These are phyloP conservation scores for Azorinus chamasolen DNA, from an alignment of 2,888 invertebrate species.

Conservation along the genomic window DNA sequence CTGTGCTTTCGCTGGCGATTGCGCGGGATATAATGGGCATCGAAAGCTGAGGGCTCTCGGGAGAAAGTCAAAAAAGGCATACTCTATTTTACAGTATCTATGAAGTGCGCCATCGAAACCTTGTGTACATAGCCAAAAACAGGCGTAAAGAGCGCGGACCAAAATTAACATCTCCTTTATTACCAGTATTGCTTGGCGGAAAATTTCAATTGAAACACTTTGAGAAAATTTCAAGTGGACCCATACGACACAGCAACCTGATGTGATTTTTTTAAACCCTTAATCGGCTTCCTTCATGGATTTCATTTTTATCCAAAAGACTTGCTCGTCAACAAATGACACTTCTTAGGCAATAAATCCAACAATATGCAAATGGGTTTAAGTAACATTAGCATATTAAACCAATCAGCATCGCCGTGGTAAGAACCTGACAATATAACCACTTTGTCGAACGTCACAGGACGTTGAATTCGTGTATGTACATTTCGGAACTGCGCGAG, in stretches of 20 bases:
- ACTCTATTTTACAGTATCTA: no score
- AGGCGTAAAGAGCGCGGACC: background rate
- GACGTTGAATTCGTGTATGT: conserved; percentile 26
- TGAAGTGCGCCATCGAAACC: no score
- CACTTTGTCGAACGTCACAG: conserved; percentile 45
- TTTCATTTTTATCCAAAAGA: conserved; percentile 58
- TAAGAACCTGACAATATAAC: conserved; percentile 52
- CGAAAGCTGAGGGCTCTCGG: no score
- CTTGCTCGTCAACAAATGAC: conserved; percentile 54
- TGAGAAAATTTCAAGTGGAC: conserved; percentile 53
- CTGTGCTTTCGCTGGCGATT: no score
- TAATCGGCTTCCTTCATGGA: conserved; percentile 48
- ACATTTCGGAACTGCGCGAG: conserved; percentile 35
- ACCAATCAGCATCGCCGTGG: conserved; percentile 55
- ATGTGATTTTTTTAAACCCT: background rate
- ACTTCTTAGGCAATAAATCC: conserved; percentile 67
- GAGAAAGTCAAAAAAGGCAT: no score
- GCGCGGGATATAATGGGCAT: no score
- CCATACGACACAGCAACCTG: conserved; percentile 32
- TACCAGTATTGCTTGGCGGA: conserved; percentile 20
- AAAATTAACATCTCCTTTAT: conserved; percentile 36
- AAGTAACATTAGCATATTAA: conserved; percentile 67
- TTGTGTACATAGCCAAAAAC: no score
- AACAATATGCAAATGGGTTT: conserved; percentile 61
- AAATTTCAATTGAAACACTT: conserved; percentile 22